These are phyloP conservation scores for Misgurnus anguillicaudatus DNA, from an alignment of 2,113 vertebrate genomes.

Conservation along the genomic window DNA sequence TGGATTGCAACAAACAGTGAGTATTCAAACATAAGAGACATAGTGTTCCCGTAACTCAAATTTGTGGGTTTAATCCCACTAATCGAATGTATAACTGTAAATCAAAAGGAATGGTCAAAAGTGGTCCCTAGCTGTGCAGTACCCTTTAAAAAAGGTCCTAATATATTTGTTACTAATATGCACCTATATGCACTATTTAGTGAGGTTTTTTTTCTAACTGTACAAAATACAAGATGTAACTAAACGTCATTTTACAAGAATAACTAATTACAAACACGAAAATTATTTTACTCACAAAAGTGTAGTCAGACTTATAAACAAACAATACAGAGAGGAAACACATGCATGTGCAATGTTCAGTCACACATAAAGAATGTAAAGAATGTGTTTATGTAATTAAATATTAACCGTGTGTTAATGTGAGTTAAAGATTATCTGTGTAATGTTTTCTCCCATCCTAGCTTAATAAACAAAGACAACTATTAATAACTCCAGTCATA, in stretches of 20 bases:
- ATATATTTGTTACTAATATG: too few relatives aligned
- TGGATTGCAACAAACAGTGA: slow-evolving; percentile 79
- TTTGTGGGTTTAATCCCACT: too few relatives aligned
- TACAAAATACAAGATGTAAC: too few relatives aligned
- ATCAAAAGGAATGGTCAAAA: too few relatives aligned
- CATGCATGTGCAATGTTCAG: background rate
- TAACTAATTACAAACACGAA: background rate
- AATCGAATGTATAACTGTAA: too few relatives aligned
- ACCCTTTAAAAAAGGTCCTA: too few relatives aligned
- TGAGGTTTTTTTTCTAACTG: too few relatives aligned
- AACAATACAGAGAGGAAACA: background rate
- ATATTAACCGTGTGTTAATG: background rate
- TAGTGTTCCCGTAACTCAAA: too few relatives aligned
- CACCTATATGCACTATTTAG: too few relatives aligned
- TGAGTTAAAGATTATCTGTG: background rate
- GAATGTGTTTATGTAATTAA: slow-evolving; percentile 11
- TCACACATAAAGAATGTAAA: background rate
- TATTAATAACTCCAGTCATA: background rate
- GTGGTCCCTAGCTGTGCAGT: too few relatives aligned
- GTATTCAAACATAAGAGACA: slow-evolving; percentile 32
- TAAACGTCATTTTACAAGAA: background rate
- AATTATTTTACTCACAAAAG: background rate
- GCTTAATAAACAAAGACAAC: too few relatives aligned
- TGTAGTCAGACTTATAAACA: background rate
- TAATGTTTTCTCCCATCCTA: too few relatives aligned